Conservation (phyloP, 1,140 invertebrate species). For the Linepithema humile region DNA sequence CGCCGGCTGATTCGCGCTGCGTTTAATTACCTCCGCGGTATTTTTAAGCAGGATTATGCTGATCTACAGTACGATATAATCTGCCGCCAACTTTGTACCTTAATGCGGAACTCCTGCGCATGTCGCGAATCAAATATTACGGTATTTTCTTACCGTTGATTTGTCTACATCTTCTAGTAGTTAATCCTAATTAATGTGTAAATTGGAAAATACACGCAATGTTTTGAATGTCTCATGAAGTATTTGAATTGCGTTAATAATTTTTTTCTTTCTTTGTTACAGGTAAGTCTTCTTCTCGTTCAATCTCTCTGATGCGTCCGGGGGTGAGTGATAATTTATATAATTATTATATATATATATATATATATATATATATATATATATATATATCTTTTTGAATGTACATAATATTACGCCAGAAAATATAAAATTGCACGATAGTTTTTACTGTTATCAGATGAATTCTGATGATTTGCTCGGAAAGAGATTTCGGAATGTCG, state of each 20-base stretch:
- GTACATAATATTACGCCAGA: not conserved
- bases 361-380: too few relatives aligned
- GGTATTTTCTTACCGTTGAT: not conserved
- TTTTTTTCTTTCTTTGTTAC: conserved; percentile 15
- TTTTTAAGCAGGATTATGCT: conserved; percentile 47
- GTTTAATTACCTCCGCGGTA: conserved; percentile 37
- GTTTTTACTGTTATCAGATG: not conserved
- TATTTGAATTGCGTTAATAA: not conserved
- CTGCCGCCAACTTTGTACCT: not conserved
- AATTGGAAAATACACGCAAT: not conserved
- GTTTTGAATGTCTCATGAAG: not conserved
- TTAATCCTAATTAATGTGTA: not conserved
- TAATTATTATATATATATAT: too few relatives aligned
- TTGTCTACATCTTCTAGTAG: not conserved
- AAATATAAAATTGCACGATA: not conserved
- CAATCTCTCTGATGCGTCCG: not conserved
- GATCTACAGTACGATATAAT: conserved; percentile 6
- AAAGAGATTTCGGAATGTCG: not conserved
- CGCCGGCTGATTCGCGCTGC: conserved; percentile 31
- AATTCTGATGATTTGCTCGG: not conserved
- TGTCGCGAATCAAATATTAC: not conserved
- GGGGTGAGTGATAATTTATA: conserved; percentile 14
- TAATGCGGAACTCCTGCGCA: conserved; percentile 1
- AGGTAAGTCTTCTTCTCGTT: conserved; percentile 17
- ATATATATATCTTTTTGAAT: not conserved